Evolutionary conservation across 1,140 invertebrate species (phyloP), one percentile per base, ranked within the genome.

Genomic region (Octopus sinensis): DNA sequence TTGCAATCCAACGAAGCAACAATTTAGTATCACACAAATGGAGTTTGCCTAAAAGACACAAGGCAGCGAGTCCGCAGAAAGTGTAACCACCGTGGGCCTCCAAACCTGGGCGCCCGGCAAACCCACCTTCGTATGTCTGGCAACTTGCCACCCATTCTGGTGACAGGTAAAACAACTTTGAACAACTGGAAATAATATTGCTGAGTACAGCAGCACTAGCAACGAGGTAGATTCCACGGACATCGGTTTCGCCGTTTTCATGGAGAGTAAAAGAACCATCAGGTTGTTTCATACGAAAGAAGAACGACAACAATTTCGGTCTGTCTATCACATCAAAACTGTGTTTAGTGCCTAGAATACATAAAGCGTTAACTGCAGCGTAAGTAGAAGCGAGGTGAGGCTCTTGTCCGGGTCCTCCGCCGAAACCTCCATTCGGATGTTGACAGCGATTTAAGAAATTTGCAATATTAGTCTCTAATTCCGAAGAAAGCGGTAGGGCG

Each of bases 61-160:
- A 92, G 5, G 95, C 93, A 76, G 98, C 96, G 68, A 99, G 92
- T 10, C 95, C 97, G 93, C 98, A 99, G 91, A 97, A 99, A 7
- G 97, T 95, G 91, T 99, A 99, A 43, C 98, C 98, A 6, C 98
- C 98, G 92, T 99, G 98, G 43, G 98, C 98, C 92, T 99, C 98
- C 93, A 97, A 94, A 13, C 96, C 96, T 30, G 97, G 98, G 87
- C 93, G 94, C 0, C 97, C 97, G 79, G 95, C 95, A 93, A 99
- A 99, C 0, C 98, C 98, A 78, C 98, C 98, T 92, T 99, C 98
- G 92, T 98, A 99, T 0, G 97, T 98, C 90, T 99, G 97, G 92
- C 97, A 99, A 83, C 94, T 94, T 82, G 62, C 43, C 6, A 77
- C 52, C 96, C 97, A 99, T 87, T 97, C 94, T 4, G 95, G 95